phyloP scores from a whole-genome alignment of 2,888 invertebrate genomes.

The Mimumesa dahlbomi region DNA sequence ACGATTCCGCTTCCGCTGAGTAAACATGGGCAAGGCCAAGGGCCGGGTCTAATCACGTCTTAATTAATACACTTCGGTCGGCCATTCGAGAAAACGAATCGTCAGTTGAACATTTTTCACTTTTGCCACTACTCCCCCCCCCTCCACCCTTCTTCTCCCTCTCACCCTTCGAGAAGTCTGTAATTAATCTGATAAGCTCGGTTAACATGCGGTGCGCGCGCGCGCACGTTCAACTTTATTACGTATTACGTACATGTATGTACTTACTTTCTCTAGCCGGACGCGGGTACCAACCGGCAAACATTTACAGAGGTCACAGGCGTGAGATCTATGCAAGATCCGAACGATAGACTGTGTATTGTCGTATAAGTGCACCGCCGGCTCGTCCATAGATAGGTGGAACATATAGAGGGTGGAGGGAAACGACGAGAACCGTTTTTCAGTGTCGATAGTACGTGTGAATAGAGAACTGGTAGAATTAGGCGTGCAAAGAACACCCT shows the following conservation, averaged over 20 bases:
- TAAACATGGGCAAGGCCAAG: slow-evolving; percentile 27
- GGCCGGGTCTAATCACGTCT: slow-evolving; percentile 45
- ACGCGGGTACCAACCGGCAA: slow-evolving; percentile 51
- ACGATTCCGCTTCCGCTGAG: slow-evolving; percentile 44
- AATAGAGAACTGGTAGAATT: too few relatives aligned
- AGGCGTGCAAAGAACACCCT: too few relatives aligned
- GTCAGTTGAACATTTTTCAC: slow-evolving; percentile 43
- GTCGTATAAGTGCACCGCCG: slow-evolving; percentile 55
- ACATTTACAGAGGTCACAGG: slow-evolving; percentile 74
- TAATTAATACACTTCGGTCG: slow-evolving; percentile 48
- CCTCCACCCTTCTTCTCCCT: too few relatives aligned
- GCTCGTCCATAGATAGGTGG: slow-evolving; percentile 1
- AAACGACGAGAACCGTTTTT: too few relatives aligned
- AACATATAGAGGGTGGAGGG: too few relatives aligned
- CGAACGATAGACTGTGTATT: slow-evolving; percentile 70
- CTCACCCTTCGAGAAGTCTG: too few relatives aligned
- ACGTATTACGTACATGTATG: too few relatives aligned
- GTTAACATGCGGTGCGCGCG: slow-evolving; percentile 21
- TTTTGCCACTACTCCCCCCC: not conserved
- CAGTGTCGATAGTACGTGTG: too few relatives aligned
- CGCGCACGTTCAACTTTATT: slow-evolving; percentile 56
- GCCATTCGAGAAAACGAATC: slow-evolving; percentile 26
- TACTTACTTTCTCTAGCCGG: slow-evolving; percentile 69
- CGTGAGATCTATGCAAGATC: slow-evolving; percentile 78
- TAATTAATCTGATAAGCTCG: slow-evolving; percentile 67